A percentile compares a stretch with the other conserved stretches of the same genome.
Evolutionary conservation across 2,113 vertebrate genomes (phyloP).

Genomic region (Sakesphorus luctuosus): DNA sequence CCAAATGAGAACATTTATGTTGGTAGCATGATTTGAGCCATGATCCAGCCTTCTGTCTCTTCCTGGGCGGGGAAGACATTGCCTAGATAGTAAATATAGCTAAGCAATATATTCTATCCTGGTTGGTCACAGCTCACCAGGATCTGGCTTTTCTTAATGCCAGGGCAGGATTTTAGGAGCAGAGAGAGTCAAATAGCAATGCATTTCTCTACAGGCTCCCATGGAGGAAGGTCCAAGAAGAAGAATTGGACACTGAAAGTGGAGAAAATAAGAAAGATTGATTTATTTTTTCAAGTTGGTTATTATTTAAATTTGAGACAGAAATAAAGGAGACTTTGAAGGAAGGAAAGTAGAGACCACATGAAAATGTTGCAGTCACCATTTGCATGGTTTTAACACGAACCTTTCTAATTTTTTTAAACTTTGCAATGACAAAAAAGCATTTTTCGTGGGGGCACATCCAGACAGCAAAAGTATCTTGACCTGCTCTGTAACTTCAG

Average conservation of each 20-base stretch:
- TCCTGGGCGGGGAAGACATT: background rate
- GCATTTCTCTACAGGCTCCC: background rate
- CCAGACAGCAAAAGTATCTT: background rate
- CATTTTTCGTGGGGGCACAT: background rate
- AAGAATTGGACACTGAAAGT: background rate
- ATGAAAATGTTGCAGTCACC: background rate
- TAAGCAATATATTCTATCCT: background rate
- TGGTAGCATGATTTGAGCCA: background rate
- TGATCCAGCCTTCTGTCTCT: background rate
- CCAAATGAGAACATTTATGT: background rate
- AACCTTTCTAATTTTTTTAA: background rate
- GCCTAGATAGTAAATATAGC: background rate
- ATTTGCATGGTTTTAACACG: background rate
- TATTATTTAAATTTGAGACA: background rate
- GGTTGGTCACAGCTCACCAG: background rate
- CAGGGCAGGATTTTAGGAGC: background rate
- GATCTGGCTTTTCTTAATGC: background rate
- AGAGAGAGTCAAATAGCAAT: background rate
- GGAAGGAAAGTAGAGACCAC: background rate
- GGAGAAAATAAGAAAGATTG: background rate
- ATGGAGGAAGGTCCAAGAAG: background rate
- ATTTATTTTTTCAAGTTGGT: background rate
- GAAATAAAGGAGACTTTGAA: background rate
- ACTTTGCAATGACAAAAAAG: background rate
- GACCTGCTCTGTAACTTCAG: background rate